Evolutionary conservation across 2,797 vertebrate genomes (phyloP).

Genomic region (Schizopygopsis malacanthus): DNA sequence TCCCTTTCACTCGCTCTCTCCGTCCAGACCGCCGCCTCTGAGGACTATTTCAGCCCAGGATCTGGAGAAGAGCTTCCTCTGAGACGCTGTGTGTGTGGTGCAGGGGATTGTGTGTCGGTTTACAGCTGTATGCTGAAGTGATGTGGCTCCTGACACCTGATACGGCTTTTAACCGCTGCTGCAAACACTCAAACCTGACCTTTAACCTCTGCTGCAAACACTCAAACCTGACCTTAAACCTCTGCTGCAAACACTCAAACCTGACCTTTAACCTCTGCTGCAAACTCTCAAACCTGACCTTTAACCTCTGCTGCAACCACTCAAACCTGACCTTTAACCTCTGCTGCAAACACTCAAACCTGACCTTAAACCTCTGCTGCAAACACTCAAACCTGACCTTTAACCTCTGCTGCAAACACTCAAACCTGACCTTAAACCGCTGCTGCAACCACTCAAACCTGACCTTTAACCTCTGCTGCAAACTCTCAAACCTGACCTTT

Average conservation of each 20-base stretch:
- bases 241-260: not conserved
- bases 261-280: conserved; percentile 9
- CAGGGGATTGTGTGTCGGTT: not conserved
- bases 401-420: conserved; percentile 1
- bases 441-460: not conserved
- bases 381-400: not conserved
- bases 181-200: not conserved
- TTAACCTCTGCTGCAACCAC: not conserved
- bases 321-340: not conserved
- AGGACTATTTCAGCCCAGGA: conserved; percentile 81
- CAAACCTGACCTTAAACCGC: conserved; percentile 2
- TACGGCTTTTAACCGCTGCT: not conserved
- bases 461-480: not conserved
- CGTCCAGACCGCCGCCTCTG: conserved; percentile 69
- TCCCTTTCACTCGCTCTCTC: conserved; percentile 79
- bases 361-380: conserved; percentile 2
- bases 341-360: not conserved
- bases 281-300: not conserved
- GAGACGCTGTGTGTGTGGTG: conserved; percentile 11
- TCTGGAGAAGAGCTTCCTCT: conserved; percentile 78
- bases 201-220: not conserved
- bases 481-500: not conserved
- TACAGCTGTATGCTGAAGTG: not conserved
- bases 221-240: not conserved
- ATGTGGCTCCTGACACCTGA: not conserved